Evolutionary conservation across 2,797 vertebrate species (phyloP), one percentile per base, ranked within the genome.

Genomic region (Danio albolineatus): DNA sequence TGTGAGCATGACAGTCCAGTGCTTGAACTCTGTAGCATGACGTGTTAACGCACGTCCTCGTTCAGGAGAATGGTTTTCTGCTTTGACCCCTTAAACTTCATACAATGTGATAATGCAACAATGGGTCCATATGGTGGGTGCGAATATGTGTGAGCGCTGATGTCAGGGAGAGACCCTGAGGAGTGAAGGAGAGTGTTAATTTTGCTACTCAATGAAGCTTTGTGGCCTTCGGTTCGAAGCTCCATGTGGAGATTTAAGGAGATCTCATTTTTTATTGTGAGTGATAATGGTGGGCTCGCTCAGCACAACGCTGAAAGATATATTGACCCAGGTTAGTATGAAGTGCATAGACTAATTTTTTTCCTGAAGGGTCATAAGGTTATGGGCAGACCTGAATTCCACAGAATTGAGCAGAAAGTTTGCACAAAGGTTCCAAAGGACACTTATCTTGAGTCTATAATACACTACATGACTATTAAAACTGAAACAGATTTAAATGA

Each of bases 61-160:
- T 67, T 39, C 43, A 66, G 60, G 57, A 79, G 57, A 64, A 59
- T 5, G 19, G 7, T 60, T 60, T 38, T 54, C 49, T 44, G 14
- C 57, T 51, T 19, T 79, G 79, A 53, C 79, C 67, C 10, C 14
- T 76, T 71, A 66, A 57, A 46, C 53, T 43, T 51, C 86, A 83
- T 81, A 88, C 90, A 89, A 88, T 86, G 89, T 89, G 89, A 85
- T 92, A 93, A 93, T 91, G 90, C 89, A 91, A 90, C 91, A 91
- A 91, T 89, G 86, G 87, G 69, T 84, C n/a, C 76, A 87, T 80
- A 46, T 90, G 88, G 90, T 81, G 79, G 86, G 88, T 82, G 84
- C 87, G 44, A 73, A 60, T 57, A 84, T 86, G 86, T 73, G 84
- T 66, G 86, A 80, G 88, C 48, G 89, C 87, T 91, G 92, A 89